Evolutionary conservation across 2,113 vertebrate species (phyloP), one percentile per base, ranked within the genome.

Genomic region (Pyrgilauda ruficollis): DNA sequence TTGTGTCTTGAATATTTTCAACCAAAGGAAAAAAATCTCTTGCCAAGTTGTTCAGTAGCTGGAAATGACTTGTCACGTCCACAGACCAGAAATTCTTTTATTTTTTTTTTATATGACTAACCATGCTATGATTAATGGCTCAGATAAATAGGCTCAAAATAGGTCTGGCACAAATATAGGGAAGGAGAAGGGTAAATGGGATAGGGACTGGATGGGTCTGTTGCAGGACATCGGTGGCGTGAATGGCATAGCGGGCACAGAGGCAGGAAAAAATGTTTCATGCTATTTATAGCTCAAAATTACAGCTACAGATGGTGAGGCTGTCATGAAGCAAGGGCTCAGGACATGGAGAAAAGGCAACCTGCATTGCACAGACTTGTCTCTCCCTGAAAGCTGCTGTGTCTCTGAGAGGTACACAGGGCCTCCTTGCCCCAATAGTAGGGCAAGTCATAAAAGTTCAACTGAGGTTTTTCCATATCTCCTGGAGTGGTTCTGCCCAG

Each of bases 241-340:
- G 97, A 97, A 98, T 97, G 94, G 96, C 97, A 98, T 98, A 97
- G 98, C 41, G 88, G 97, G 96, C 97, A 97, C 93, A 28, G 89
- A 90, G 93, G 95, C 97, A 94, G 91, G 96, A 96, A 98, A 98
- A 97, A 97, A 97, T 95, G 95, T 80, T 95, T 96, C 43, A 86
- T 83, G 94, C 98, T 98, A 98, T 99, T 99, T 98, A 94, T 95
- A 94, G 98, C 96, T 95, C 95, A 97, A 96, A 98, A 96, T 98
- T 98, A 91, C 97, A 97, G 83, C 95, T 95, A 62, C 90, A 92
- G 93, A 94, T 95, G 91, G 91, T 44, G 33, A 83, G 78, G 59
- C 83, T 95, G 83, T 92, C 91, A 66, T 89, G 70, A 15, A 85
- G 56, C 67, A 87, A 81, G 33, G 75, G 35, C 93, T 93, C 5